Percentiles rank a stretch among this genome's conserved stretches.
These are phyloP conservation scores for Apamea anceps DNA, from an alignment of 2,888 invertebrate species.

Conservation along the genomic window DNA sequence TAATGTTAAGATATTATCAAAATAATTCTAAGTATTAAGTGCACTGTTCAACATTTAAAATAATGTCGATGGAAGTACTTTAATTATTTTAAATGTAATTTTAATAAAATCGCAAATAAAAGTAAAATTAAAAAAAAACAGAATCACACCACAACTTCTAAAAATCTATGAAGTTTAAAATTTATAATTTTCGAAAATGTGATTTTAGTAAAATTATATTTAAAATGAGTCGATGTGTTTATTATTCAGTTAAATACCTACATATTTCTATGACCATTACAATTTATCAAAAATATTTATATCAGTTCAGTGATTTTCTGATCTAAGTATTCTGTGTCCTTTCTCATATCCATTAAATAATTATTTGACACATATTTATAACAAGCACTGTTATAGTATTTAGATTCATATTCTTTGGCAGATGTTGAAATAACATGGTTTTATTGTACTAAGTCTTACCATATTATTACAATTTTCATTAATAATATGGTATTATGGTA, in stretches of 20 bases:
- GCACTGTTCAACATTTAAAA: conserved; percentile 59
- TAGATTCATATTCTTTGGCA: conserved; percentile 29
- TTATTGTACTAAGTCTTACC: conserved; percentile 47
- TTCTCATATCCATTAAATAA: conserved; percentile 51
- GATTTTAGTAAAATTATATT: conserved; percentile 34
- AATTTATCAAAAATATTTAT: conserved; percentile 51
- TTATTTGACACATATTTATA: conserved; percentile 43
- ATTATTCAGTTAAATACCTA: conserved; percentile 57
- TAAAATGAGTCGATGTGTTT: conserved; percentile 42
- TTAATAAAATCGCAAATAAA: conserved; percentile 24
- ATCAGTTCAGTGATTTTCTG: conserved; percentile 46
- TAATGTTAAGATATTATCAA: conserved; percentile 70
- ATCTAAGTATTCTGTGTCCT: conserved; percentile 54
- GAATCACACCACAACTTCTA: conserved; percentile 1
- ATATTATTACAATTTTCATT: conserved; percentile 46
- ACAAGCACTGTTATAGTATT: conserved; percentile 44
- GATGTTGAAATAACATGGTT: conserved; percentile 23
- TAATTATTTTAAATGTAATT: conserved; percentile 40
- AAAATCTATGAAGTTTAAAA: conserved; percentile 1
- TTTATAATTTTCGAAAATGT: neutral
- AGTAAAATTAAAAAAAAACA: neutral
- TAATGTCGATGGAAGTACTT: conserved; percentile 51
- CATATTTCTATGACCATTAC: conserved; percentile 51
- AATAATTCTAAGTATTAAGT: conserved; percentile 69
- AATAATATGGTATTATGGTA: conserved; percentile 41